Evolutionary conservation across 1,140 invertebrate genomes (phyloP), one percentile per base, ranked within the genome.

Genomic region (Hyles vespertilio): DNA sequence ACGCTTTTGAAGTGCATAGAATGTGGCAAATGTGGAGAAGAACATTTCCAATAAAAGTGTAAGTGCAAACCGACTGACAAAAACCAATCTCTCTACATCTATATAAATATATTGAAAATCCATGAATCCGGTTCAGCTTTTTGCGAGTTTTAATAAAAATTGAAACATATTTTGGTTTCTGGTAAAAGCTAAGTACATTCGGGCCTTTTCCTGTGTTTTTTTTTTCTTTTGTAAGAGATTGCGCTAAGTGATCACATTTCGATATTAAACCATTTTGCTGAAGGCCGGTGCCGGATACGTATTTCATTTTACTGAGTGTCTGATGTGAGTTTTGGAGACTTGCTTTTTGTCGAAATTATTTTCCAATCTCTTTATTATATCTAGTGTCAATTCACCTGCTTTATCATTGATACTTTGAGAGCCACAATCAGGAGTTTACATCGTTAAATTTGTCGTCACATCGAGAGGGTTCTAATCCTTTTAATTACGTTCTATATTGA

Each of bases 231-330:
- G 82, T 87, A 83, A 79, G 85, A 88, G 84, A 88, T 87, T 88
- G 82, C 82, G 80, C 86, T 89, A 89, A 89, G 86, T 89, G 84
- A 89, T 89, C 86, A 87, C 86, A 87, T 89, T 89, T 89, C 86
- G 84, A 89, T 89, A 89, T 89, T 89, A 89, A 87, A 86, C 82
- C 86, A 84, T 87, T 86, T 84, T 70, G 77, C 79, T 77, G 81
- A 81, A 83, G 81, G 81, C 82, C 84, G 75, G 82, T 84, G 81
- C 80, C 77, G 78, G 79, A 77, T 81, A 85, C 84, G 83, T 89
- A 88, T 89, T 89, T 89, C 85, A 89, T 89, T 89, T 89, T 82
- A 84, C 85, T 89, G 85, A 89, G 85, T 89, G 86, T 89, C 74
- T 84, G 81, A 84, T 77, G 79, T 82, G 83, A 84, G 74, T 85